These are phyloP conservation scores for Drepanosiphum platanoidis DNA, from an alignment of 2,888 invertebrate species.

Conservation along the genomic window DNA sequence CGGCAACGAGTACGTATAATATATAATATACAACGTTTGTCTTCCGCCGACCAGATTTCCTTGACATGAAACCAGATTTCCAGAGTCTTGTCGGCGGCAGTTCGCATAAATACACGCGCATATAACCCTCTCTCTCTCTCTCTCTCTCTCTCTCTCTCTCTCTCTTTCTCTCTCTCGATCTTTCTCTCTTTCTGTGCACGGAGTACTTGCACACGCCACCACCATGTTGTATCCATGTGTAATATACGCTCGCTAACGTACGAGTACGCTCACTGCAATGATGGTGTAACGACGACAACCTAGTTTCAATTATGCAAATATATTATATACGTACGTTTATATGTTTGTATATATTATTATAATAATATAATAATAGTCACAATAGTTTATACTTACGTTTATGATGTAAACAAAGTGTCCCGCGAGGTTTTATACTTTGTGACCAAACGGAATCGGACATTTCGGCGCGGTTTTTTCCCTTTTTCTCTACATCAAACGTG, in stretches of 20 bases:
- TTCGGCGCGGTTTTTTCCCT: too few species aligned
- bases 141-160: not conserved
- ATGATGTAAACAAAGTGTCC: too few species aligned
- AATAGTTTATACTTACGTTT: too few species aligned
- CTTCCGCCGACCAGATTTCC: constrained; percentile 58
- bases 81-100: constrained; percentile 19
- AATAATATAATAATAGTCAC: not conserved
- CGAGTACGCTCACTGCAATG: not conserved
- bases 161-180: too few species aligned
- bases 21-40: constrained; percentile 14
- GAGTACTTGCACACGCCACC: constrained; percentile 1
- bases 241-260: not conserved
- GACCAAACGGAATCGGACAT: too few species aligned
- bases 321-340: not conserved
- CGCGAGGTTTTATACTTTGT: too few species aligned
- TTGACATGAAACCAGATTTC: constrained; percentile 57
- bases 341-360: not conserved
- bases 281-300: constrained; percentile 3
- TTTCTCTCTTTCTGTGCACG: not conserved
- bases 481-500: too few species aligned
- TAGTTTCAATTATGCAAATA: constrained; percentile 16
- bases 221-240: not conserved
- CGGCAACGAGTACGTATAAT: not conserved
- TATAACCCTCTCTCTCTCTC: not conserved
- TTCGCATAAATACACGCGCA: not conserved